Evolutionary conservation across 64 coral and sea anemone species (phyloP).

Genomic region (Acropora yongei): DNA sequence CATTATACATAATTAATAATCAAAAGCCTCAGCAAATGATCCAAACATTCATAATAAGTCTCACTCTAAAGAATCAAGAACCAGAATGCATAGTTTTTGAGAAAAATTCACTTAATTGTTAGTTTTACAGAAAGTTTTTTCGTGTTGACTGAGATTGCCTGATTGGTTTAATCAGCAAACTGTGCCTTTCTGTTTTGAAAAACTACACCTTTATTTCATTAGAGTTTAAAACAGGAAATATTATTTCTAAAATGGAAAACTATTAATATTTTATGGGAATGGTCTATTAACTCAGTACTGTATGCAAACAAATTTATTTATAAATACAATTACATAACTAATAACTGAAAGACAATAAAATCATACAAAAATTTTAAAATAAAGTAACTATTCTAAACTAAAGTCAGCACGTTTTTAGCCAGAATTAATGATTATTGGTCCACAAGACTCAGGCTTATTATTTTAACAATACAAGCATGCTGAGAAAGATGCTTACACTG

Average conservation of each 20-base stretch:
- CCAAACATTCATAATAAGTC: not conserved
- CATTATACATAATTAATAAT: slow-evolving; percentile 24
- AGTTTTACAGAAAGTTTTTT: not conserved
- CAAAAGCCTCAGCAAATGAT: not conserved
- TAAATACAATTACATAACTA: no score
- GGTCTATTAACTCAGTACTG: not conserved
- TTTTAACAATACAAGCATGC: no score
- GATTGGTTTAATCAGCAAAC: not conserved
- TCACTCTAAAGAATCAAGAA: not conserved
- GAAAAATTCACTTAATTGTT: not conserved
- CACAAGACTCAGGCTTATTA: no score
- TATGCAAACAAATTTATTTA: not conserved
- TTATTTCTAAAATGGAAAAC: not conserved
- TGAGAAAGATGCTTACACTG: no score
- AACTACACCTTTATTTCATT: slow-evolving; percentile 6
- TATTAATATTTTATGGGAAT: slow-evolving; percentile 37
- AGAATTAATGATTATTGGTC: not conserved
- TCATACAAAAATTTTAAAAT: not conserved
- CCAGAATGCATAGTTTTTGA: not conserved
- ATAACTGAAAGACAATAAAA: not conserved
- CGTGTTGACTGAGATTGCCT: not conserved
- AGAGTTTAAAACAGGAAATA: slow-evolving; percentile 11
- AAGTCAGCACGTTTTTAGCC: not conserved
- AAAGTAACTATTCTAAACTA: no score
- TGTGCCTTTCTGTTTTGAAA: not conserved